phyloP scores from a whole-genome alignment of 2,113 vertebrate species.

The Otis tarda region DNA sequence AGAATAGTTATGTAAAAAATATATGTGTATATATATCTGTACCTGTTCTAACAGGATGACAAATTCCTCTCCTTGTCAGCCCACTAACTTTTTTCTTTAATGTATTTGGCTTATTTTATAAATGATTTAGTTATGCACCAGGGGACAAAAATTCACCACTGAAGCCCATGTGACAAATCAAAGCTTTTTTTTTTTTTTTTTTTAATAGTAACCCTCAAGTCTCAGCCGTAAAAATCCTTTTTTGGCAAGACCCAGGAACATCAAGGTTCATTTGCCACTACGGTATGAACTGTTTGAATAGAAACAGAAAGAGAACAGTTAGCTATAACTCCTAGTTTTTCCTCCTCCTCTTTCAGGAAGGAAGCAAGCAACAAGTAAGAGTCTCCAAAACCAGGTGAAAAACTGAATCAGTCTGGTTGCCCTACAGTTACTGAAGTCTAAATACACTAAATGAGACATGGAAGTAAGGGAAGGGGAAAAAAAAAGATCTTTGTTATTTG shows the following conservation, averaged over 20 bases:
- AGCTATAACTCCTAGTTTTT: neutral
- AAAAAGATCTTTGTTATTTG: neutral
- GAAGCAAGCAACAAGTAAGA: neutral
- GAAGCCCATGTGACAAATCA: neutral
- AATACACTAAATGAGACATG: neutral
- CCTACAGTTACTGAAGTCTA: neutral
- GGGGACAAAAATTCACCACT: neutral
- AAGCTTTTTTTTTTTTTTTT: neutral
- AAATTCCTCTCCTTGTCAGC: neutral
- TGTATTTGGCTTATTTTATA: neutral
- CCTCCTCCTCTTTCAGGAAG: neutral
- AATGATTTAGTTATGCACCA: neutral
- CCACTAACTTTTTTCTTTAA: neutral
- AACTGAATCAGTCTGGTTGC: neutral
- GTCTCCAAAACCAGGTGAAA: neutral
- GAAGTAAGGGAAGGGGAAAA: neutral
- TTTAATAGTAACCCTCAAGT: neutral
- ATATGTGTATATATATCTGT: neutral
- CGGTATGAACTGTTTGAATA: neutral
- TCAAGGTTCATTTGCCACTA: neutral
- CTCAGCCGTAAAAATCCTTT: neutral
- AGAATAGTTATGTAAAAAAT: conserved; percentile 71
- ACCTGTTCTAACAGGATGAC: conserved; percentile 11
- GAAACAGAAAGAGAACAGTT: neutral
- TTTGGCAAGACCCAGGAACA: neutral